phyloP scores from a whole-genome alignment of 2,888 invertebrate genomes.

The Drosophila flavopinicola region DNA sequence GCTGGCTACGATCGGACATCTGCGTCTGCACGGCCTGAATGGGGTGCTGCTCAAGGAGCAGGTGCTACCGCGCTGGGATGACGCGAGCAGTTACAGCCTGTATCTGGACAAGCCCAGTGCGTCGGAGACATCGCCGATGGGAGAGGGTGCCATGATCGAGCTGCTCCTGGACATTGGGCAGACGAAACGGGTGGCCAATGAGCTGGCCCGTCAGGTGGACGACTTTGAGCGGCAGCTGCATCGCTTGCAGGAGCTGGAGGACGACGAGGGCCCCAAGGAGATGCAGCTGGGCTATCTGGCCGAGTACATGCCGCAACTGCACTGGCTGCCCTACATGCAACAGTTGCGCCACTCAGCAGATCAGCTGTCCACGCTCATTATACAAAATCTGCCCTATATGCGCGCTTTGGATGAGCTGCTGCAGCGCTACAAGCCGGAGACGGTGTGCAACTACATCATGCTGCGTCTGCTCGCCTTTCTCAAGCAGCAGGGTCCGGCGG shows the following conservation, averaged over 20 bases:
- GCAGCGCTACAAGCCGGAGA: conserved; percentile 57
- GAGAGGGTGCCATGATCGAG: conserved; percentile 77
- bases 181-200: conserved; percentile 76
- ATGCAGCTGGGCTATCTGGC: conserved; percentile 81
- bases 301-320: conserved; percentile 76
- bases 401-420: conserved; percentile 70
- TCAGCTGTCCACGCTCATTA: conserved; percentile 75
- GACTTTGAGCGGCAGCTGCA: conserved; percentile 77
- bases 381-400: conserved; percentile 80
- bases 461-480: conserved; percentile 76
- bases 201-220: conserved; percentile 74
- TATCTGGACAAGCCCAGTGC: conserved; percentile 80
- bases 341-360: conserved; percentile 75
- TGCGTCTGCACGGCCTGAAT: conserved; percentile 77
- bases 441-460: conserved; percentile 81
- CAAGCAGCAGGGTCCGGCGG: conserved; percentile 78
- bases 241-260: conserved; percentile 72
- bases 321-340: conserved; percentile 73
- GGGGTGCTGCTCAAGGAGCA: conserved; percentile 80
- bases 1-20: conserved; percentile 76
- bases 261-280: conserved; percentile 79
- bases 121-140: conserved; percentile 72
- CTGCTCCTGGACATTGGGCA: conserved; percentile 78
- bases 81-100: conserved; percentile 74
- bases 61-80: conserved; percentile 82